Evolutionary conservation across 2,797 vertebrate genomes (phyloP).

Genomic region (Limnodromus scolopaceus): DNA sequence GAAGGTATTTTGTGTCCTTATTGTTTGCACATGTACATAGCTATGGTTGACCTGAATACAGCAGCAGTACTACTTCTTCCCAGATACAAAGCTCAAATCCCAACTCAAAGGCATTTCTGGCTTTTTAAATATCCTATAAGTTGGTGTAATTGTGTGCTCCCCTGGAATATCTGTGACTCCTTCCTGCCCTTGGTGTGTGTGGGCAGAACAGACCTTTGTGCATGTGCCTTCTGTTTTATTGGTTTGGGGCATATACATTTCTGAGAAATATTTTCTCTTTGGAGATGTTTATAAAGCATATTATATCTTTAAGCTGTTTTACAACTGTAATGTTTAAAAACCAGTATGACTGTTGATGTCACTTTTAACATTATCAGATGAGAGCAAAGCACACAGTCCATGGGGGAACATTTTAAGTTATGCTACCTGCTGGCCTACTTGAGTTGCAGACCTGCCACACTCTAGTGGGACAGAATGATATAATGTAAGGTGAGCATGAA

Average conservation of each 20-base stretch:
- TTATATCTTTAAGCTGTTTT: not conserved
- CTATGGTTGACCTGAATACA: not conserved
- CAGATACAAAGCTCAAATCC: not conserved
- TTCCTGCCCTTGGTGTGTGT: not conserved
- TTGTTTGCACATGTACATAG: not conserved
- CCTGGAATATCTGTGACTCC: not conserved
- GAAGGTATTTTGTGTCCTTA: not conserved
- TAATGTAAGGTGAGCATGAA: not conserved
- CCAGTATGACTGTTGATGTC: not conserved
- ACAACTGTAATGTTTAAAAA: not conserved
- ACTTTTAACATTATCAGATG: not conserved
- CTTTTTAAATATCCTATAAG: not conserved
- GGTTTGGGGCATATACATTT: not conserved
- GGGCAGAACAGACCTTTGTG: not conserved
- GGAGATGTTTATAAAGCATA: not conserved
- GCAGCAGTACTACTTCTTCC: not conserved
- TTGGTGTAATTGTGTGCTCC: not conserved
- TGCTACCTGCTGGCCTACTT: not conserved
- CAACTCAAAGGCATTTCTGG: not conserved
- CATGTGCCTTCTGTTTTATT: not conserved
- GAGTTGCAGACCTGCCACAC: not conserved
- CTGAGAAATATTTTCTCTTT: not conserved
- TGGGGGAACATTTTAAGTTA: not conserved
- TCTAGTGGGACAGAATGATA: not conserved
- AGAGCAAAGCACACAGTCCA: not conserved